A percentile compares a stretch with the other conserved stretches of the same genome.
phyloP scores from a whole-genome alignment of 2,888 invertebrate genomes.

The Melinopterus prodromus region DNA sequence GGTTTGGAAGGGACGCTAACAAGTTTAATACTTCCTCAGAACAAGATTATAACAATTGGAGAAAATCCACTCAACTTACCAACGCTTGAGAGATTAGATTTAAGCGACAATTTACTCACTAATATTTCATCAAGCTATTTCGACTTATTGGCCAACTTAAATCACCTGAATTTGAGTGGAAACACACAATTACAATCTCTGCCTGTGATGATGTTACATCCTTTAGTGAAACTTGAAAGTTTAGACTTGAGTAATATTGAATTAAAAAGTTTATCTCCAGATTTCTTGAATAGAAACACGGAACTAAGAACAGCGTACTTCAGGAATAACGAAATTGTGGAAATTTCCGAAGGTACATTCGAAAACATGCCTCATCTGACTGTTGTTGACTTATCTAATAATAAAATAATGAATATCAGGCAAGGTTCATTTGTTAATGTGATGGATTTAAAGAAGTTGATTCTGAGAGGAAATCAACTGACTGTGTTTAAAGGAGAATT shows the following conservation, averaged over 20 bases:
- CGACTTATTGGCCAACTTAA: conserved; percentile 70
- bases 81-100: conserved; percentile 74
- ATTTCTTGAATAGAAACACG: conserved; percentile 73
- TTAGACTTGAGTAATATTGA: conserved; percentile 80
- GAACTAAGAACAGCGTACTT: conserved; percentile 75
- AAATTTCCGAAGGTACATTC: conserved; percentile 81
- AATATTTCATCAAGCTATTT: conserved; percentile 76
- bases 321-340: conserved; percentile 76
- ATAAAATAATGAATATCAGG: conserved; percentile 78
- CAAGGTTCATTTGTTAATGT: conserved; percentile 81
- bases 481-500: conserved; percentile 84
- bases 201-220: conserved; percentile 73
- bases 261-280: conserved; percentile 75
- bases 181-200: conserved; percentile 74
- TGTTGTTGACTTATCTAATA: conserved; percentile 79
- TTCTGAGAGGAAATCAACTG: conserved; percentile 79
- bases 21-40: conserved; percentile 77
- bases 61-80: conserved; percentile 70
- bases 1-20: conserved; percentile 79
- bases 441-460: conserved; percentile 75
- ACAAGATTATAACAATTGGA: conserved; percentile 74
- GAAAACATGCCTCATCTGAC: conserved; percentile 79
- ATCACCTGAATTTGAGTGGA: conserved; percentile 78
- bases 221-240: conserved; percentile 71
- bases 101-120: conserved; percentile 81